Evolutionary conservation across 2,797 vertebrate genomes (phyloP).

Genomic region (Lerista edwardsae): DNA sequence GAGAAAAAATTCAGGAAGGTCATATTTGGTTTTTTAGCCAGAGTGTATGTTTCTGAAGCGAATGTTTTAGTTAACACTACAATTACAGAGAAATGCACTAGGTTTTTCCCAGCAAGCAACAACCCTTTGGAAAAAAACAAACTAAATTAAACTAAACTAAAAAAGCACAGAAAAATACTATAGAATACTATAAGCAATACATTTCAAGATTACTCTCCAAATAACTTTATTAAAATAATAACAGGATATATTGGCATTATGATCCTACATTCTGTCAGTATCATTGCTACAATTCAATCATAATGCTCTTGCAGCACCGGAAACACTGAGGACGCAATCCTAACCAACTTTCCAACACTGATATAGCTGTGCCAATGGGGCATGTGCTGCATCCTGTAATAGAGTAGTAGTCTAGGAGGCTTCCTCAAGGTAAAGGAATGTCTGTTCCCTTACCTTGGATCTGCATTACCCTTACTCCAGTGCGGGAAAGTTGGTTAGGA

Average conservation of each 20-base stretch:
- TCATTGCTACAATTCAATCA: neutral
- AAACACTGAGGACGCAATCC: no score
- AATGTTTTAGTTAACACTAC: neutral
- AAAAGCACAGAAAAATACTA: neutral
- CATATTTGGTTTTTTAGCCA: neutral
- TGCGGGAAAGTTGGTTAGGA: no score
- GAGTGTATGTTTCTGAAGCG: neutral
- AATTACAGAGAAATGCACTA: constrained; percentile 7
- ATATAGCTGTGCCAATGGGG: no score
- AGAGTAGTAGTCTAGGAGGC: no score
- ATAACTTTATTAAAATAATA: neutral
- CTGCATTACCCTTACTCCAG: no score
- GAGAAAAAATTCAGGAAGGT: neutral
- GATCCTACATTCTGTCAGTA: neutral
- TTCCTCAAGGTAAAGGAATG: no score
- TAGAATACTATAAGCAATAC: neutral
- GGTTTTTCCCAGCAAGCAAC: neutral
- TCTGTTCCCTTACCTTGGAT: no score
- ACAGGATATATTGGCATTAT: neutral
- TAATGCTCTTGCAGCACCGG: no score
- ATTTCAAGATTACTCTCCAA: constrained; percentile 8
- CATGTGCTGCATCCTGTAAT: no score
- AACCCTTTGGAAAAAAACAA: neutral
- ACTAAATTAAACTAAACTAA: constrained; percentile 27
- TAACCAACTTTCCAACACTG: no score